phyloP scores from a whole-genome alignment of 2,797 vertebrate species.

The Varecia variegata region DNA sequence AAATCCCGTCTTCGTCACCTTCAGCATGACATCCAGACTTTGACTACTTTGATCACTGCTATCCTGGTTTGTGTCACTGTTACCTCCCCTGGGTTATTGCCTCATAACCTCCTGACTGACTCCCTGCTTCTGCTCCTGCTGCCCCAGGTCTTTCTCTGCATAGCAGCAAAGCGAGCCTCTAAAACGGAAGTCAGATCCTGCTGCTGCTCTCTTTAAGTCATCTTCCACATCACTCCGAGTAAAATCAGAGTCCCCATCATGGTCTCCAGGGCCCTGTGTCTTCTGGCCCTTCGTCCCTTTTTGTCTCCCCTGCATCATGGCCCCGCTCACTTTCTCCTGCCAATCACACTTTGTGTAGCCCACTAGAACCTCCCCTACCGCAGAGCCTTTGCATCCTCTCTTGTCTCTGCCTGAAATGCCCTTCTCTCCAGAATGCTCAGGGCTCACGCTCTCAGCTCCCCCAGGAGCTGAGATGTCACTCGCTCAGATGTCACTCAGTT shows the following conservation, averaged over 20 bases:
- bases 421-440: background rate
- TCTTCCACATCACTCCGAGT: background rate
- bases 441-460: background rate
- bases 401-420: background rate
- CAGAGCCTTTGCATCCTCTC: background rate
- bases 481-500: too few relatives aligned
- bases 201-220: background rate
- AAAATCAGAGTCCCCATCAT: background rate
- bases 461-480: too few relatives aligned
- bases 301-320: too few relatives aligned
- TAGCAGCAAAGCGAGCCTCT: background rate
- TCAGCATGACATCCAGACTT: background rate
- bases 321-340: background rate
- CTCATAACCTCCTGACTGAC: background rate
- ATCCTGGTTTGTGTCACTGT: fast-evolving
- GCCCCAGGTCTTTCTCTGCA: background rate
- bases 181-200: background rate
- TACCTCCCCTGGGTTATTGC: too few relatives aligned
- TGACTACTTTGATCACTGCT: background rate
- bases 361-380: background rate
- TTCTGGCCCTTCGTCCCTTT: background rate
- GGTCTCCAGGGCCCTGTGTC: too few relatives aligned
- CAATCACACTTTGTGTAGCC: background rate
- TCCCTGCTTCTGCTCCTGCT: background rate
- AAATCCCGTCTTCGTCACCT: background rate